Conservation (phyloP, 64 coral and sea anemone species). For the Hydrozoanthus tunicans region DNA sequence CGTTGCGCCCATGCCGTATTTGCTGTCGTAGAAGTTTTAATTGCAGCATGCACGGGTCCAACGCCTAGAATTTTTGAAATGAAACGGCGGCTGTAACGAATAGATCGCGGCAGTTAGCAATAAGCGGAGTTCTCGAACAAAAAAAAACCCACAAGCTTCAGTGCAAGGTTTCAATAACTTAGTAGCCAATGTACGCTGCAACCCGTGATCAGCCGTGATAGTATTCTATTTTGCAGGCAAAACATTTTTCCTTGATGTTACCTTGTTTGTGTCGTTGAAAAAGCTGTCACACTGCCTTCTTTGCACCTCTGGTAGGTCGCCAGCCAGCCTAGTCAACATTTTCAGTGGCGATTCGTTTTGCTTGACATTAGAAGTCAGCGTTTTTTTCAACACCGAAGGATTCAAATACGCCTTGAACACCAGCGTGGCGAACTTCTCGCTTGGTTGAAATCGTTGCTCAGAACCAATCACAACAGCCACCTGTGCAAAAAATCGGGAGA, state of each 20-base stretch:
- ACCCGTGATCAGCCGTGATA: no score
- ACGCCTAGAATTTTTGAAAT: no score
- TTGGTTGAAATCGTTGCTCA: conserved; percentile 18
- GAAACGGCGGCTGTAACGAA: no score
- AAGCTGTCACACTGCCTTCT: conserved; percentile 26
- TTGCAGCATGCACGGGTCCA: no score
- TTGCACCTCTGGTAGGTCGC: neutral
- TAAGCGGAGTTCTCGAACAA: no score
- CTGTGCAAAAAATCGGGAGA: neutral
- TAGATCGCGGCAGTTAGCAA: no score
- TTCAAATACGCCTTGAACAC: conserved; percentile 1
- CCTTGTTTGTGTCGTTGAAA: conserved; percentile 26
- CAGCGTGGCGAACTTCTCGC: neutral
- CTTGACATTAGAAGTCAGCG: neutral
- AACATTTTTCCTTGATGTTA: neutral
- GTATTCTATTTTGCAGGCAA: no score
- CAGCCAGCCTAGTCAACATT: neutral
- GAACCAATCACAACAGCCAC: conserved; percentile 9
- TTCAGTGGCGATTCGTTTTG: neutral
- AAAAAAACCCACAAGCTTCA: no score
- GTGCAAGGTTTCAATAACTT: no score
- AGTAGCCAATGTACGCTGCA: no score
- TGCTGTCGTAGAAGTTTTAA: no score
- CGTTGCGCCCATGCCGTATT: no score
- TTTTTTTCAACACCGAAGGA: neutral